A percentile compares a stretch with the other conserved stretches of the same genome.
These are phyloP conservation scores for Grallaria varia DNA, from an alignment of 2,113 vertebrate species.

Conservation along the genomic window DNA sequence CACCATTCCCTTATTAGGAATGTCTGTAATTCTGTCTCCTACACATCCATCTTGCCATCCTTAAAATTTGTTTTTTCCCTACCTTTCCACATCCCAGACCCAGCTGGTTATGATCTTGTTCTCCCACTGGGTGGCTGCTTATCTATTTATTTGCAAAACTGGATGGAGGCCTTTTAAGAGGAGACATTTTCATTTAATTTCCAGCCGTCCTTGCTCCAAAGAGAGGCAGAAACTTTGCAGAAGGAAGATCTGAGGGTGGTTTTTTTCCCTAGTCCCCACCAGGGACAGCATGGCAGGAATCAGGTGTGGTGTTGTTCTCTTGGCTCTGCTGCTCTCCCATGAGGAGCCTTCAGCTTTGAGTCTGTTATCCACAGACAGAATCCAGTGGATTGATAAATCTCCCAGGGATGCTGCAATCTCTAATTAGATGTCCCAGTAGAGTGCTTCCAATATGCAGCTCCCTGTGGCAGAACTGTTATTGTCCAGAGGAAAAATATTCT, in stretches of 20 bases:
- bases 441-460: neutral
- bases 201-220: neutral
- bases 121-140: constrained; percentile 24
- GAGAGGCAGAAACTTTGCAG: neutral
- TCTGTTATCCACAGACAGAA: neutral
- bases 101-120: neutral
- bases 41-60: neutral
- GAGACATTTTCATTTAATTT: neutral
- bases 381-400: neutral
- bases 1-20: neutral
- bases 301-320: neutral
- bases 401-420: neutral
- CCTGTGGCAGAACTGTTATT: neutral
- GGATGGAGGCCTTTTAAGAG: neutral
- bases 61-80: neutral
- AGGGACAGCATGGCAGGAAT: neutral
- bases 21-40: neutral
- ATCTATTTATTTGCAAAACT: constrained; percentile 37
- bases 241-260: neutral
- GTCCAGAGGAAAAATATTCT: neutral
- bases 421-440: neutral
- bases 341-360: neutral
- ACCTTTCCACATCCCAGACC: neutral
- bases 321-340: neutral
- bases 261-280: neutral